phyloP scores from a whole-genome alignment of 2,888 invertebrate genomes.

The Corbicula japonica region DNA sequence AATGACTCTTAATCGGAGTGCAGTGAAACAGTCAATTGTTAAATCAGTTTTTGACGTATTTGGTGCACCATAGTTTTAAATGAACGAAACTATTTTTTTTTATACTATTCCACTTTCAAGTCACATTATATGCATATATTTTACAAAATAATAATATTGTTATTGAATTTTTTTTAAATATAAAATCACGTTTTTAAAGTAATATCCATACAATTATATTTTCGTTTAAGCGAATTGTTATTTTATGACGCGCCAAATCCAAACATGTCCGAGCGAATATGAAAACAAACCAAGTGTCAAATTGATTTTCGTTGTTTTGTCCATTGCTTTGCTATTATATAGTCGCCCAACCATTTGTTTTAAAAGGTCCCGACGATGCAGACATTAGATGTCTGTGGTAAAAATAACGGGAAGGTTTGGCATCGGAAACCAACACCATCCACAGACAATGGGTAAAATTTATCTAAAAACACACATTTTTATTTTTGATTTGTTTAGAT shows the following conservation, averaged over 20 bases:
- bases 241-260: constrained; percentile 69
- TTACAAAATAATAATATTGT: too few species aligned
- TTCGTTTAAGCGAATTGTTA: background rate
- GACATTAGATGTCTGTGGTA: constrained; percentile 82
- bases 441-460: constrained; percentile 83
- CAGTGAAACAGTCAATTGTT: too few species aligned
- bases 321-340: background rate
- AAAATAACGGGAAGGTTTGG: constrained; percentile 84
- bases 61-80: too few species aligned
- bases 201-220: background rate
- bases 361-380: constrained; percentile 61
- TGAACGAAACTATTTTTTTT: too few species aligned
- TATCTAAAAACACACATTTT: background rate
- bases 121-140: too few species aligned
- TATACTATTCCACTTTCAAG: too few species aligned
- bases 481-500: constrained; percentile 69
- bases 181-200: too few species aligned
- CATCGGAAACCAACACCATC: constrained; percentile 82
- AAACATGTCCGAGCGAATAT: constrained; percentile 63
- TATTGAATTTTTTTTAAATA: too few species aligned
- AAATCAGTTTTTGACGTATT: too few species aligned
- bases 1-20: too few species aligned
- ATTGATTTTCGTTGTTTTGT: background rate
- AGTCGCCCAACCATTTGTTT: background rate
- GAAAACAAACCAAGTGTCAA: constrained; percentile 42